Percentiles rank a stretch among this genome's conserved stretches.
Conservation (phyloP, 2,888 invertebrate species). For the Villa cingulata region DNA sequence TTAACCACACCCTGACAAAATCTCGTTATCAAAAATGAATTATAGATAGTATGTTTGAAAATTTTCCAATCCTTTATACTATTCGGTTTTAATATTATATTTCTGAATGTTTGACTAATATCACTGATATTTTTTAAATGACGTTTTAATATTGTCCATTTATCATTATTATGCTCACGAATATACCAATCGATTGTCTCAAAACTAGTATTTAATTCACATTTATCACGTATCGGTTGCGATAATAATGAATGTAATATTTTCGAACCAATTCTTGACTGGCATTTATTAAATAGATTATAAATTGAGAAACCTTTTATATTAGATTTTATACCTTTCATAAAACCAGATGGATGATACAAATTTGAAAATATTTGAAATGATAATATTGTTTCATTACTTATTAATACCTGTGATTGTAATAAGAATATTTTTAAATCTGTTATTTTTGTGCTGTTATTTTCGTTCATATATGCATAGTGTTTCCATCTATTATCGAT, state of each 20-base stretch:
- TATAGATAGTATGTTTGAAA: conserved; percentile 12
- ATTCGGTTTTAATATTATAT: conserved; percentile 9
- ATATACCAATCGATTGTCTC: conserved; percentile 14
- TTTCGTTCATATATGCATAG: background rate
- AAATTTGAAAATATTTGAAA: conserved; percentile 47
- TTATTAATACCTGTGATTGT: conserved; percentile 44
- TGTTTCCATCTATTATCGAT: conserved; percentile 13
- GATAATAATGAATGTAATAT: conserved; percentile 12
- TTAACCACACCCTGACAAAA: conserved; percentile 8
- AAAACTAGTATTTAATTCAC: conserved; percentile 10
- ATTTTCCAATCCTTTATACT: conserved; percentile 12
- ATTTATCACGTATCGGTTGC: conserved; percentile 13
- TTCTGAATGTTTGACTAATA: conserved; percentile 8
- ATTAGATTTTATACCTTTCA: conserved; percentile 39
- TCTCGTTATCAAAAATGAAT: conserved; percentile 7
- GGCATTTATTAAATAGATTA: conserved; percentile 13
- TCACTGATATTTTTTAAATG: conserved; percentile 11
- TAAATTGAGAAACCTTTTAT: conserved; percentile 38
- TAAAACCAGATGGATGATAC: conserved; percentile 45
- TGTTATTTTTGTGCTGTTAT: conserved; percentile 9
- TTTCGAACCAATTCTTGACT: conserved; percentile 13
- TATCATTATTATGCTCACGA: background rate
- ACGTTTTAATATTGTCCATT: conserved; percentile 4
- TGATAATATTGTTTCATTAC: conserved; percentile 45
- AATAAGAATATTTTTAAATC: conserved; percentile 28